These are phyloP conservation scores for Malacoraja senta DNA, from an alignment of 2,797 vertebrate genomes.

Conservation along the genomic window DNA sequence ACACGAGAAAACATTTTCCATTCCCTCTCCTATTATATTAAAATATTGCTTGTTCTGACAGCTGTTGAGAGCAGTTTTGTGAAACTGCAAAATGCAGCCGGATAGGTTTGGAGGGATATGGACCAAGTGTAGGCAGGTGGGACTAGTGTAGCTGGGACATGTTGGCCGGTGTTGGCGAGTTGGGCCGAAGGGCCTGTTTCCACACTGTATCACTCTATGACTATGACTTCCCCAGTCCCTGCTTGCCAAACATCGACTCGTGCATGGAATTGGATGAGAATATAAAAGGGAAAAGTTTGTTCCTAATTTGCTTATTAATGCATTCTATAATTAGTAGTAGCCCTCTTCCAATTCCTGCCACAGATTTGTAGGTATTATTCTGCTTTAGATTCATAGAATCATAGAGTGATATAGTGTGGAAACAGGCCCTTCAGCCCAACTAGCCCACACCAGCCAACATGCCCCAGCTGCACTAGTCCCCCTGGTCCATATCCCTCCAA, in stretches of 20 bases:
- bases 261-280: not conserved
- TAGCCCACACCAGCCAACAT: no score
- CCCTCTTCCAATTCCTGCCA: not conserved
- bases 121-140: no score
- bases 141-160: no score
- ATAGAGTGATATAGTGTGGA: no score
- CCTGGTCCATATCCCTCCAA: no score
- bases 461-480: no score
- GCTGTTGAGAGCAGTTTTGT: not conserved
- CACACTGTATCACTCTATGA: not conserved
- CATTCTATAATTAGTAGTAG: not conserved
- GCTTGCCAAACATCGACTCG: not conserved
- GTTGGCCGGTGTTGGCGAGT: no score
- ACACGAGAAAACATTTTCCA: not conserved
- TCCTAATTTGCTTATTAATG: not conserved
- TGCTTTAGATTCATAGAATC: no score
- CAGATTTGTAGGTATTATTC: not conserved
- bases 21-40: not conserved
- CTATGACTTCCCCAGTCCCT: not conserved
- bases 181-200: no score
- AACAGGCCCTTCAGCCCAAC: no score
- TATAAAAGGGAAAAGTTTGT: not conserved
- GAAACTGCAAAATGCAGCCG: not conserved
- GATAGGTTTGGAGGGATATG: no score
- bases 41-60: not conserved